Conservation (phyloP, 2,797 vertebrate species). For the Danio tinwini region DNA sequence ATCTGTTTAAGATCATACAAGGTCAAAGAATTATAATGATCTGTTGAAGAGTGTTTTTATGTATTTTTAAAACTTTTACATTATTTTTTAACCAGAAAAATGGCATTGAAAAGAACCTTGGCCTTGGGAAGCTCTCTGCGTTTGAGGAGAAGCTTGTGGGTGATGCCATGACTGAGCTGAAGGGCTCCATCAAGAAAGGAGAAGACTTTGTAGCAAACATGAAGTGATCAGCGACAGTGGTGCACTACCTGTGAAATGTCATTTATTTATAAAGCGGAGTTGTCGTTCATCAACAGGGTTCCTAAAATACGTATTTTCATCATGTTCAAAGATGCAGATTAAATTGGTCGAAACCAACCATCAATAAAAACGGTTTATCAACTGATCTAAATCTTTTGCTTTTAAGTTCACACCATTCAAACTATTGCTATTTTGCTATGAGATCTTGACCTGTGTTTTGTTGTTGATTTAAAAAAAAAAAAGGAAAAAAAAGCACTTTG, state of each 20-base stretch:
- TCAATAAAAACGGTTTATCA: conserved; percentile 13
- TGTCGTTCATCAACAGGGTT: conserved; percentile 19
- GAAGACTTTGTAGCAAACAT: conserved; percentile 93
- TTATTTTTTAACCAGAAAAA: no score
- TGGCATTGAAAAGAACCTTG: conserved; percentile 97
- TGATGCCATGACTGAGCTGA: conserved; percentile 88
- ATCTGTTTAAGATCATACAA: not conserved
- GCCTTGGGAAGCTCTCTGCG: conserved; percentile 89
- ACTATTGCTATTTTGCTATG: not conserved
- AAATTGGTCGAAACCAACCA: not conserved
- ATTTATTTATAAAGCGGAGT: conserved; percentile 58
- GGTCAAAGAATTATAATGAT: not conserved
- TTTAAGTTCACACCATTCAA: not conserved
- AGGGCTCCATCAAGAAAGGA: conserved; percentile 96
- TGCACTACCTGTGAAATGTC: conserved; percentile 1
- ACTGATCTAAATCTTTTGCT: not conserved
- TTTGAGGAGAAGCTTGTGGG: conserved; percentile 95
- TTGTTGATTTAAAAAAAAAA: no score
- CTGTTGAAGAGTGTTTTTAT: not conserved
- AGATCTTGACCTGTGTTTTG: not conserved
- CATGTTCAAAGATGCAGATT: conserved; percentile 27
- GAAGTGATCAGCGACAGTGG: conserved; percentile 80
- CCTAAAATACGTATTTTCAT: conserved; percentile 20
- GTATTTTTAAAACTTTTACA: not conserved
- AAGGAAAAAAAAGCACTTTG: not conserved